Conservation (phyloP, 2,888 invertebrate genomes). For the Aporophyla nigra region DNA sequence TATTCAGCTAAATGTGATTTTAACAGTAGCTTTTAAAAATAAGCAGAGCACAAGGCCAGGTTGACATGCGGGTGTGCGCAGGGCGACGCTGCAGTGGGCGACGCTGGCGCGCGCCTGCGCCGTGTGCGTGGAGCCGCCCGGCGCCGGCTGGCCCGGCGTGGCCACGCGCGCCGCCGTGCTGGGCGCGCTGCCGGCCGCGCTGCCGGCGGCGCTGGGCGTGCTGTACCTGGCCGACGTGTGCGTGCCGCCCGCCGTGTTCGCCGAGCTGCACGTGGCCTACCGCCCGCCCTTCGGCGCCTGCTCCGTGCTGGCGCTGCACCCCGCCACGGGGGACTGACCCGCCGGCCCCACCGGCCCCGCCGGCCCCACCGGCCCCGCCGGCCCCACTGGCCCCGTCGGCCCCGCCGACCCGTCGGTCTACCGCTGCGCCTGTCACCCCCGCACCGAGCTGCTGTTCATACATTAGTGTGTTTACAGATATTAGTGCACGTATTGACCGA, state of each 20-base stretch:
- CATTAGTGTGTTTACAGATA: not conserved
- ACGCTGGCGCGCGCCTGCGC: constrained; percentile 68
- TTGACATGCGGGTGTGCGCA: not conserved
- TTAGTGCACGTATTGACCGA: not conserved
- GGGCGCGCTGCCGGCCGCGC: constrained; percentile 70
- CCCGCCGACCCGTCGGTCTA: constrained; percentile 69
- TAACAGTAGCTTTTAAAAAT: too few species aligned
- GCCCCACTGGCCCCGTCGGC: constrained; percentile 68
- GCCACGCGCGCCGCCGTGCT: constrained; percentile 65
- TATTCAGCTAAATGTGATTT: too few species aligned
- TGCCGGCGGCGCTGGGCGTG: constrained; percentile 88
- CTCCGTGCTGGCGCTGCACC: constrained; percentile 84
- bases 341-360: constrained; percentile 93
- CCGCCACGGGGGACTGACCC: constrained; percentile 76
- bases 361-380: constrained; percentile 79
- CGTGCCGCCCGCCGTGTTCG: constrained; percentile 94
- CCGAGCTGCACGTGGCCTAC: constrained; percentile 94
- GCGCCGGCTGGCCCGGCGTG: constrained; percentile 83
- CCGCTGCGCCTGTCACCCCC: constrained; percentile 13
- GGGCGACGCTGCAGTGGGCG: constrained; percentile 71
- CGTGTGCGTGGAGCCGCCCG: constrained; percentile 92
- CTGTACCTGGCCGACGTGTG: constrained; percentile 64
- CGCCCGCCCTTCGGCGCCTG: constrained; percentile 94
- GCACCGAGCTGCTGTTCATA: not conserved
- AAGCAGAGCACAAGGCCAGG: too few species aligned